These are phyloP conservation scores for Malurus leucopterus DNA, from an alignment of 2,797 vertebrate species.

Conservation along the genomic window DNA sequence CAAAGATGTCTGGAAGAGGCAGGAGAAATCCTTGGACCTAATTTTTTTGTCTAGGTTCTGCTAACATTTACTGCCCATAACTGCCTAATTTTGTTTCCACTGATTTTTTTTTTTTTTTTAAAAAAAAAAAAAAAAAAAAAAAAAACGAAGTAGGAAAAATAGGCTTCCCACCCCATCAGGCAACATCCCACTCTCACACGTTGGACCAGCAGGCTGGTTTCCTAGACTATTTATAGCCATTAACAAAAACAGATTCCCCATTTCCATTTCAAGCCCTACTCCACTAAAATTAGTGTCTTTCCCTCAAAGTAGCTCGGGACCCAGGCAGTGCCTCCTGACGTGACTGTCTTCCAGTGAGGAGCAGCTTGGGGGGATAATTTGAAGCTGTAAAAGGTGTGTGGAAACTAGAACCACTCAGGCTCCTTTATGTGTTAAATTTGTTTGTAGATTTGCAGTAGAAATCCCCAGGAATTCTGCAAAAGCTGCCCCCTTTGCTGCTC, in stretches of 20 bases:
- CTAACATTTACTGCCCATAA: not conserved
- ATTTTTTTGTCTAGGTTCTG: not conserved
- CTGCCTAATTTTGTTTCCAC: not conserved
- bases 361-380: not conserved
- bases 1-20: not conserved
- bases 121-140: too few relatives aligned
- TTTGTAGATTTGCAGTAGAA: not conserved
- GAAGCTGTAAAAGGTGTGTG: not conserved
- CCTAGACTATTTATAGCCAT: not conserved
- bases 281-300: not conserved
- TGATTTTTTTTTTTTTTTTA: not conserved
- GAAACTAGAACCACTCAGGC: not conserved
- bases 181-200: not conserved
- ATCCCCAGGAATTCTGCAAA: not conserved
- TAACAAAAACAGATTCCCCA: not conserved
- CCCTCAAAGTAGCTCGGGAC: not conserved
- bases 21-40: not conserved
- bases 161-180: not conserved
- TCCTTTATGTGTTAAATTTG: not conserved
- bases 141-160: not conserved
- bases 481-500: not conserved
- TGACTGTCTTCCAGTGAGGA: fast-evolving
- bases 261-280: not conserved
- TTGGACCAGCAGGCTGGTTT: not conserved
- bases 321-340: fast-evolving